A percentile compares a stretch with the other conserved stretches of the same genome.
Evolutionary conservation across 2,888 invertebrate species (phyloP).

Genomic region (Conchocele bisecta): DNA sequence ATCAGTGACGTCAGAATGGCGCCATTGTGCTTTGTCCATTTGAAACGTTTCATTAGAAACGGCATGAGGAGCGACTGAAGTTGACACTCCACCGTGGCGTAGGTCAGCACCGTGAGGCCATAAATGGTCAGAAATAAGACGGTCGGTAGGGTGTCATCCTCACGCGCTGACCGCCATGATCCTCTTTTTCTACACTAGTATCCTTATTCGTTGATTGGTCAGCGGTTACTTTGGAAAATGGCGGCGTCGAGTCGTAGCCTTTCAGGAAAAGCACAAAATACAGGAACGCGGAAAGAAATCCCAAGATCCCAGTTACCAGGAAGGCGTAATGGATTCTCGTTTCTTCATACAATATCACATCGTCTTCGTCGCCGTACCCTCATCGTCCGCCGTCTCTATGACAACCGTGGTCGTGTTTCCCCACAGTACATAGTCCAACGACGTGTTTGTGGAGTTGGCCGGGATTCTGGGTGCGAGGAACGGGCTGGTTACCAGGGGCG

Average conservation of each 20-base stretch:
- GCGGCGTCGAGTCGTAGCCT: conserved; percentile 25
- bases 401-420: no score
- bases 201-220: no score
- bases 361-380: background rate
- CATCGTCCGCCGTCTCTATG: no score
- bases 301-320: conserved; percentile 55
- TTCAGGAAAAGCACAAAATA: conserved; percentile 41
- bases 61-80: conserved; percentile 80
- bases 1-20: conserved; percentile 79
- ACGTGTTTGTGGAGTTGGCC: no score
- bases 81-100: conserved; percentile 81
- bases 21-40: conserved; percentile 73
- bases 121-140: conserved; percentile 74
- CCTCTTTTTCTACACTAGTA: no score
- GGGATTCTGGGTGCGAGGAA: no score
- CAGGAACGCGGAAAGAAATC: no score
- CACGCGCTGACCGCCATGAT: no score
- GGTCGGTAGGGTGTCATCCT: no score
- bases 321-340: conserved; percentile 52
- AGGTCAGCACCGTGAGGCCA: conserved; percentile 78
- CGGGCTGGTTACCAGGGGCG: conserved; percentile 82
- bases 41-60: conserved; percentile 76
- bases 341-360: conserved; percentile 27
- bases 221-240: conserved; percentile 13
- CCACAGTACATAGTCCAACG: no score